phyloP scores from a whole-genome alignment of 2,797 vertebrate genomes.

The Cygnus olor region DNA sequence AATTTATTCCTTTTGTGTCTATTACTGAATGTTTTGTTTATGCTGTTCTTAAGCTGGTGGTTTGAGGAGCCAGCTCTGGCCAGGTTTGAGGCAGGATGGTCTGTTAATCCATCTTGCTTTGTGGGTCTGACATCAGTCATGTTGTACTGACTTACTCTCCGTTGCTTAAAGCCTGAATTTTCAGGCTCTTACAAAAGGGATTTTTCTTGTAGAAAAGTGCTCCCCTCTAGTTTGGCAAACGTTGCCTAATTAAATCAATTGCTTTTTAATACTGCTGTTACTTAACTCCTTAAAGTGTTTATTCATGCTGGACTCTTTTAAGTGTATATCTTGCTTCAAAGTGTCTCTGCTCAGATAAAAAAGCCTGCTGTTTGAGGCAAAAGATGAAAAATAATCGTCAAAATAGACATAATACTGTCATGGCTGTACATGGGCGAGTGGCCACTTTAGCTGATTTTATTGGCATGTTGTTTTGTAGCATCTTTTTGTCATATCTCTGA shows the following conservation, averaged over 20 bases:
- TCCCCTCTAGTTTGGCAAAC: neutral
- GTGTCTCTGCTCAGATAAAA: neutral
- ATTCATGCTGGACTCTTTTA: neutral
- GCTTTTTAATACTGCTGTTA: slow-evolving; percentile 8
- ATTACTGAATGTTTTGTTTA: neutral
- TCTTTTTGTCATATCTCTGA: neutral
- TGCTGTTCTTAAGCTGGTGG: neutral
- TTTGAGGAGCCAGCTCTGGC: neutral
- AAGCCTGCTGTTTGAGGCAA: slow-evolving; percentile 10
- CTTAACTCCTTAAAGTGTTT: slow-evolving; percentile 21
- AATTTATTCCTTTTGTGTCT: neutral
- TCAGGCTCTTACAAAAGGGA: neutral
- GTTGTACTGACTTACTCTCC: neutral
- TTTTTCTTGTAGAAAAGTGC: slow-evolving; percentile 6
- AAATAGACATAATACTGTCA: neutral
- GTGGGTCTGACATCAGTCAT: neutral
- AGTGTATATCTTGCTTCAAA: slow-evolving; percentile 19
- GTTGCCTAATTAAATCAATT: slow-evolving; percentile 4
- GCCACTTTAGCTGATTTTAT: slow-evolving; percentile 2
- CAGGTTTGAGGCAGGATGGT: neutral
- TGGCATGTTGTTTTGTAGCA: neutral
- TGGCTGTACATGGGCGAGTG: neutral
- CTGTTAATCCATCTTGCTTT: rapidly evolving
- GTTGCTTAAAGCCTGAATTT: neutral
- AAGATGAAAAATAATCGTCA: neutral